These are phyloP conservation scores for Synergus itoensis DNA, from an alignment of 2,888 invertebrate species.

Conservation along the genomic window DNA sequence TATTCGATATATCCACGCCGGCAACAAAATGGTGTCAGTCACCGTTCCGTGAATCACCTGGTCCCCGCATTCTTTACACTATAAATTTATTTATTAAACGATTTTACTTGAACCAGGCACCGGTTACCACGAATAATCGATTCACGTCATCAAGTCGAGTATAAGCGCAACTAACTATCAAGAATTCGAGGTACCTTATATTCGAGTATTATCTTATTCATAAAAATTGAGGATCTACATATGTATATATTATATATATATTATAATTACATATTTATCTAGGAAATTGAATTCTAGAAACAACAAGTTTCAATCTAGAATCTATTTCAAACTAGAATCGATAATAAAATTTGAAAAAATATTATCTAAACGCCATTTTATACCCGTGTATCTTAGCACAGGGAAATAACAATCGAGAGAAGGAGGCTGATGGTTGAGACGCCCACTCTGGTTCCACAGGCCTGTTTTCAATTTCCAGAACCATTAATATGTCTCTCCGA, in stretches of 20 bases:
- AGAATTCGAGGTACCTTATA: neutral
- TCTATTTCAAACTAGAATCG: neutral
- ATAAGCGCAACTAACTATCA: neutral
- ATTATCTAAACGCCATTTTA: constrained; percentile 65
- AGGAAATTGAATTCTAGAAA: neutral
- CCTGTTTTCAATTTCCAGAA: constrained; percentile 76
- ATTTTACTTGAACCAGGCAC: constrained; percentile 2
- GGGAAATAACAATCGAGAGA: constrained; percentile 64
- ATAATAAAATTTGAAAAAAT: neutral
- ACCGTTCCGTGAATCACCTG: constrained; percentile 55
- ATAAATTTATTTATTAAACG: constrained; percentile 20
- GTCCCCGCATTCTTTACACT: constrained; percentile 46
- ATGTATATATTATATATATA: too few relatives aligned
- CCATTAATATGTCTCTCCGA: constrained; percentile 71
- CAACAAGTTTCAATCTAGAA: too few relatives aligned
- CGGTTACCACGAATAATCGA: constrained; percentile 24
- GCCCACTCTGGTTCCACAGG: constrained; percentile 65
- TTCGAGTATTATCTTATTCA: neutral
- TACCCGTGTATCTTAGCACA: constrained; percentile 57
- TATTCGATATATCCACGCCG: constrained; percentile 47
- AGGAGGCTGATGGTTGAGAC: constrained; percentile 60
- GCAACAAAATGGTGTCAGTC: constrained; percentile 59
- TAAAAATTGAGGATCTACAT: neutral
- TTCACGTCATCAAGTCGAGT: neutral
- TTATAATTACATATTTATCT: neutral